phyloP scores from a whole-genome alignment of 2,113 vertebrate species.

The Drymodes brunneopygia region DNA sequence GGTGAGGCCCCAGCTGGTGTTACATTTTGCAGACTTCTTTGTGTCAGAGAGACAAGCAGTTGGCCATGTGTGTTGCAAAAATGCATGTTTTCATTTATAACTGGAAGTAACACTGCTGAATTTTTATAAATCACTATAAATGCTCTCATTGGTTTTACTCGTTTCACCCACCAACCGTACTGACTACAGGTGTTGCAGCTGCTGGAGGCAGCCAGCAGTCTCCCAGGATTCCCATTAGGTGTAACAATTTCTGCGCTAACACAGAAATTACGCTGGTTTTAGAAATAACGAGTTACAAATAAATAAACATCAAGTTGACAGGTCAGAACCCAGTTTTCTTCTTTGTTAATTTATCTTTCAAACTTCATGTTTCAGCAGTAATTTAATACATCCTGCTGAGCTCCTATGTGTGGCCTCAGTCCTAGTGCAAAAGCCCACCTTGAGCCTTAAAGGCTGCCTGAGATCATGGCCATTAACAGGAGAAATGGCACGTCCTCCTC shows the following conservation, averaged over 20 bases:
- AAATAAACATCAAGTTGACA: background rate
- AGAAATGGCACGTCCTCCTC: background rate
- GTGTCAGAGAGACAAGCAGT: background rate
- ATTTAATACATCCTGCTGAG: background rate
- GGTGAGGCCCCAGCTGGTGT: background rate
- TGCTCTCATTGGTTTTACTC: background rate
- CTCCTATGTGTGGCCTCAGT: background rate
- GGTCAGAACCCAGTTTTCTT: background rate
- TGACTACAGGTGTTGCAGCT: background rate
- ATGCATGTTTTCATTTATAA: background rate
- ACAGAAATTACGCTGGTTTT: background rate
- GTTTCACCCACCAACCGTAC: background rate
- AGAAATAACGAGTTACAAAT: background rate
- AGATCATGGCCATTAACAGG: background rate
- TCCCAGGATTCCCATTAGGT: background rate
- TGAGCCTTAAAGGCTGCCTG: background rate
- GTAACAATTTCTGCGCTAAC: background rate
- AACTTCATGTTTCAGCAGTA: background rate
- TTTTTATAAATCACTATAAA: background rate
- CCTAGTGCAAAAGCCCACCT: background rate
- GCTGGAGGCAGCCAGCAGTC: background rate
- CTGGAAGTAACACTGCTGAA: background rate
- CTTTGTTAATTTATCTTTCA: background rate
- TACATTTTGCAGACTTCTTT: background rate
- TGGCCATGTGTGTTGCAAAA: background rate